Evolutionary conservation across 1,140 invertebrate genomes (phyloP), one percentile per base, ranked within the genome.

Genomic region (Drosophila punjabiensis): DNA sequence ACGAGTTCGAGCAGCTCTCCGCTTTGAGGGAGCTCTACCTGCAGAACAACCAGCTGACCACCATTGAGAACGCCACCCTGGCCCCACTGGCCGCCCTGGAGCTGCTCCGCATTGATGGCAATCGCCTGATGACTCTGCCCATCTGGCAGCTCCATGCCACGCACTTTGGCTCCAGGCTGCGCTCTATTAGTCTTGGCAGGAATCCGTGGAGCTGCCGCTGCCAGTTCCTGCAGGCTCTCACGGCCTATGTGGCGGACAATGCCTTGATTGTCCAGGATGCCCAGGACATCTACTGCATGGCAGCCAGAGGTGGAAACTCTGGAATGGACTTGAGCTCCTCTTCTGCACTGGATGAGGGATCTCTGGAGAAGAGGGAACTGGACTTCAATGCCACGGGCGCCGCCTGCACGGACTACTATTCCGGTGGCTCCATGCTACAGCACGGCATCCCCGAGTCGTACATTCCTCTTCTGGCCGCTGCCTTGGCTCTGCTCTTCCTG

Each of bases 121-220:
- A 99, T 93, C 95, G 95, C 37, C 92, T 99, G 59, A 95, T 96
- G 11, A 96, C 96, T 20, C 97, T 97, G 93, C 95, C 97, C 47
- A 95, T 98, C 13, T 98, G 97, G 97, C 96, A 96, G 83, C 95
- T 98, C 18, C 95, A 95, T 8, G 74, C 81, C 11, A 61, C 80
- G 13, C 92, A 92, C 37, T 92, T 93, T 59, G 86, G 86, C 18
- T 94, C 93, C 59, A 93, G 95, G 39, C 93, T 99, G 63, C 95
- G 94, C 43, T 95, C 96, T 71, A 92, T 98, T 14, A 95, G 95
- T 2, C 93, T 99, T 10, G 96, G 96, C 0, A 95, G 96, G 60
- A 99, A 99, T 92, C 95, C 95, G 4, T 98, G 97, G 97, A 97
- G 96, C 33, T 99, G 98, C 90, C 96, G 97, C 55, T 99, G 98